Evolutionary conservation across 1,140 invertebrate genomes (phyloP).

Genomic region (Diploscapter pachys): DNA sequence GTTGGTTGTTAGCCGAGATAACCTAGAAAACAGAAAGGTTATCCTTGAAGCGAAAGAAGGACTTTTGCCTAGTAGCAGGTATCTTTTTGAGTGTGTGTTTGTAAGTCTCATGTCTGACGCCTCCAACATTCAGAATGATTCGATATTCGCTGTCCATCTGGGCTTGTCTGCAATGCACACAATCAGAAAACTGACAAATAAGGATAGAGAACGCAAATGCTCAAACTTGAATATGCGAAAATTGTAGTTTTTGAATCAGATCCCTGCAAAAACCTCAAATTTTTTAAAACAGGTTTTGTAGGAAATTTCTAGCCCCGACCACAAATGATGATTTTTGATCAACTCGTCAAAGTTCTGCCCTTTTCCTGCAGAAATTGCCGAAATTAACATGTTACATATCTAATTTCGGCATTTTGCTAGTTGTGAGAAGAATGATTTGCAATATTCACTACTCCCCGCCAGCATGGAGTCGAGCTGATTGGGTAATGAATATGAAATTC

Average conservation of each 20-base stretch:
- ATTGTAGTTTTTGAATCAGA: not conserved
- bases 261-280: not conserved
- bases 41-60: constrained; percentile 57
- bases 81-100: constrained; percentile 90
- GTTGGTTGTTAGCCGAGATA: constrained; percentile 74
- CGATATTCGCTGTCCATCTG: constrained; percentile 72
- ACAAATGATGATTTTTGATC: not conserved
- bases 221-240: not conserved
- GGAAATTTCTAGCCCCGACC: not conserved
- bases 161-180: constrained; percentile 32
- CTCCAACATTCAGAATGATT: constrained; percentile 94
- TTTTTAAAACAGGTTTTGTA: not conserved
- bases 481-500: too few relatives aligned
- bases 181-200: not conserved
- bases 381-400: too few relatives aligned
- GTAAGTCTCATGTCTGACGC: constrained; percentile 93
- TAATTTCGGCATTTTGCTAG: too few relatives aligned
- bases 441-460: too few relatives aligned
- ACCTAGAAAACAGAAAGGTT: constrained; percentile 6
- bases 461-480: too few relatives aligned
- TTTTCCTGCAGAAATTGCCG: too few relatives aligned
- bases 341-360: not conserved
- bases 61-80: constrained; percentile 78
- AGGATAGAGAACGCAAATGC: not conserved
- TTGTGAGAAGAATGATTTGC: too few relatives aligned